Evolutionary conservation across 2,888 invertebrate species (phyloP).

Genomic region (Megaustenia siamemsis): DNA sequence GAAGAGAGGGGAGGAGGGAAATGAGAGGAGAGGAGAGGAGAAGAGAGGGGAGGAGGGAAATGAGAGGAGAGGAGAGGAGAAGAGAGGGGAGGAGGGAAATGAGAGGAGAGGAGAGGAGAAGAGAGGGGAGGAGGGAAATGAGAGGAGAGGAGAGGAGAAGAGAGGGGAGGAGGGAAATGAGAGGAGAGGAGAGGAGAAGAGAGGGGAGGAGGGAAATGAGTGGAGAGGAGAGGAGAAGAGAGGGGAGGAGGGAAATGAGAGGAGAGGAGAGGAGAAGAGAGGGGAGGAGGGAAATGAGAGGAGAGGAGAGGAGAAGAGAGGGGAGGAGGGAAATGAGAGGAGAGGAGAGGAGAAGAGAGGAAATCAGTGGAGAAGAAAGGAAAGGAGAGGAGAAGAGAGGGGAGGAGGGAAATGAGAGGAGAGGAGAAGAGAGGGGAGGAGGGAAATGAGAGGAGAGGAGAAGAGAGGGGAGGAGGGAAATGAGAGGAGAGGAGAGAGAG

Average conservation of each 20-base stretch:
- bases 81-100: not conserved
- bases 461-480: too few relatives aligned
- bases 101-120: not conserved
- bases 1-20: not conserved
- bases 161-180: not conserved
- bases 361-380: too few relatives aligned
- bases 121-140: too few relatives aligned
- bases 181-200: too few relatives aligned
- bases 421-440: not conserved
- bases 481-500: too few relatives aligned
- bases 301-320: not conserved
- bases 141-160: too few relatives aligned
- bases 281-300: not conserved
- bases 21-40: not conserved
- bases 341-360: not conserved
- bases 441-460: too few relatives aligned
- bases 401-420: not conserved
- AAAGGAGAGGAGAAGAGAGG: not conserved
- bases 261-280: not conserved
- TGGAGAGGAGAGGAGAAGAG: not conserved
- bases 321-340: not conserved
- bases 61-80: not conserved
- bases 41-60: not conserved
- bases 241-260: too few relatives aligned
- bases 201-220: too few relatives aligned